Conservation (phyloP, 2,888 invertebrate species). For the Clunio marinus region DNA sequence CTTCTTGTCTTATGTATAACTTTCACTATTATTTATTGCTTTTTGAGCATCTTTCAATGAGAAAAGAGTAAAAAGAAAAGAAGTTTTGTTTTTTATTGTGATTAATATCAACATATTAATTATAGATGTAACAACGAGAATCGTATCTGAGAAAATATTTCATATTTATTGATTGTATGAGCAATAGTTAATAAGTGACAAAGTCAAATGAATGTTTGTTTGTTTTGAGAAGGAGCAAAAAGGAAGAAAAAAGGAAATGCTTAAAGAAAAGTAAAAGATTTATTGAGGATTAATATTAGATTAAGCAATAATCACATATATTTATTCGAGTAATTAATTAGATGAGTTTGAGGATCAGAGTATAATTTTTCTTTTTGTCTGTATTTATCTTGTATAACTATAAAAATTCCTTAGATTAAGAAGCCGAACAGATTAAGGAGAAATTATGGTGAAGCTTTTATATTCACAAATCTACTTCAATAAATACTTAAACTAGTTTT, state of each 20-base stretch:
- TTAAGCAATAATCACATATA: constrained; percentile 27
- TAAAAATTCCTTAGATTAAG: too few relatives aligned
- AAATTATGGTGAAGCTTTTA: too few relatives aligned
- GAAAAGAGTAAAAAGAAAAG: background rate
- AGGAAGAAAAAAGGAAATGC: background rate
- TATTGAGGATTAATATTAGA: constrained; percentile 30
- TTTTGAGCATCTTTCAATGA: constrained; percentile 11
- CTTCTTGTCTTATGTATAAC: constrained; percentile 3
- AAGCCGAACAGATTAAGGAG: too few relatives aligned
- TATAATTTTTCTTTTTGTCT: constrained; percentile 10
- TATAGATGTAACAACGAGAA: constrained; percentile 3
- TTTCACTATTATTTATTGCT: constrained; percentile 34
- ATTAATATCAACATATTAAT: constrained; percentile 31
- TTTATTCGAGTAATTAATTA: constrained; percentile 29
- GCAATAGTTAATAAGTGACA: constrained; percentile 34
- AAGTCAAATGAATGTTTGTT: constrained; percentile 29
- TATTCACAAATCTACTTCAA: too few relatives aligned
- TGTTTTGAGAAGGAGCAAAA: background rate
- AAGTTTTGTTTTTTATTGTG: constrained; percentile 12
- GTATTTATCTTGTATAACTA: too few relatives aligned
- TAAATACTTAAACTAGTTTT: too few relatives aligned
- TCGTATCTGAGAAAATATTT: background rate
- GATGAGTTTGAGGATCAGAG: constrained; percentile 23
- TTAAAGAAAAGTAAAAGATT: constrained; percentile 18
- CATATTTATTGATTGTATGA: constrained; percentile 28